phyloP scores from a whole-genome alignment of 2,888 invertebrate genomes.

The Caenorhabditis auriculariae region DNA sequence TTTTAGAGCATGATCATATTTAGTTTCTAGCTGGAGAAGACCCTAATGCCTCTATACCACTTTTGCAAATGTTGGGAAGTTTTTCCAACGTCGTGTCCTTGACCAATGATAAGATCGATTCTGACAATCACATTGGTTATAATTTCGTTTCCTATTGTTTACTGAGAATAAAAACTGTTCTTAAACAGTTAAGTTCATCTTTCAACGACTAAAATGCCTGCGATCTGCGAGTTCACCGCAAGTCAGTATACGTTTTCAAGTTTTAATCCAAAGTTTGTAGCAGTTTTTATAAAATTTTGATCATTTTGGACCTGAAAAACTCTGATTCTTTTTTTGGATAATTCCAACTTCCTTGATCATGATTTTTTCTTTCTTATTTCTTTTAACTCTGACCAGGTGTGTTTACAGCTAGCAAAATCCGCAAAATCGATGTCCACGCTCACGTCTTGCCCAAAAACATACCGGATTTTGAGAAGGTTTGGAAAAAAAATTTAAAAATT shows the following conservation, averaged over 20 bases:
- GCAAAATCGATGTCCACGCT: conserved; percentile 69
- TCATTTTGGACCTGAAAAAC: neutral
- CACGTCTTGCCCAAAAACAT: conserved; percentile 69
- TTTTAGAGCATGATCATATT: too few relatives aligned
- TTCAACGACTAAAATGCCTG: too few relatives aligned
- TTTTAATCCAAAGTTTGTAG: neutral
- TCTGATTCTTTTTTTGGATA: too few relatives aligned
- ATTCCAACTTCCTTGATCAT: neutral
- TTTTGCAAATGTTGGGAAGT: too few relatives aligned
- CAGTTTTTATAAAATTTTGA: neutral
- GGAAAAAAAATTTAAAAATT: neutral
- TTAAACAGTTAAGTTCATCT: too few relatives aligned
- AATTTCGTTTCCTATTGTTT: too few relatives aligned
- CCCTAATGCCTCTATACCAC: too few relatives aligned
- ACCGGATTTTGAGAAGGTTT: conserved; percentile 68
- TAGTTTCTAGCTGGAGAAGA: too few relatives aligned
- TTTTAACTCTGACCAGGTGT: neutral
- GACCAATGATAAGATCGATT: too few relatives aligned
- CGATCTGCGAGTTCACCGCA: conserved; percentile 17
- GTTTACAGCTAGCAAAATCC: conserved; percentile 26
- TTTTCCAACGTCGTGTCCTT: too few relatives aligned
- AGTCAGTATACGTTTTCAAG: conserved; percentile 8
- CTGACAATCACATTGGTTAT: too few relatives aligned
- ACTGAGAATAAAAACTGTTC: too few relatives aligned
- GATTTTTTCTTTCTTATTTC: neutral